Percentiles rank a stretch among this genome's conserved stretches.
phyloP scores from a whole-genome alignment of 2,888 invertebrate genomes.

The Ophion obscuratus region DNA sequence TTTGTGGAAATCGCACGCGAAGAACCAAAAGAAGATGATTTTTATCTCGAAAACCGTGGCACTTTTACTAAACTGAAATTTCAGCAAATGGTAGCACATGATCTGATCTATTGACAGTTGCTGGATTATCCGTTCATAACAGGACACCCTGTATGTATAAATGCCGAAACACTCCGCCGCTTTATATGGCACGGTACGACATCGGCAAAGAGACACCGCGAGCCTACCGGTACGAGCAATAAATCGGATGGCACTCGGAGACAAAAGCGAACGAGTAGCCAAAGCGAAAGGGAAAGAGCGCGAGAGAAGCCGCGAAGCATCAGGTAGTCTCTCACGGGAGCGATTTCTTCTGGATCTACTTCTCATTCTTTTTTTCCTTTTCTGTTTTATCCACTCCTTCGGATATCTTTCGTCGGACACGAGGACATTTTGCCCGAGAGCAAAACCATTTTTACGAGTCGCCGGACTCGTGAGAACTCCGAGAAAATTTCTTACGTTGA shows the following conservation, averaged over 20 bases:
- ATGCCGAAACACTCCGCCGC: constrained; percentile 39
- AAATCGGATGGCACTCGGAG: constrained; percentile 70
- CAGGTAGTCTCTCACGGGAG: constrained; percentile 58
- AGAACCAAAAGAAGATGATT: too few relatives aligned
- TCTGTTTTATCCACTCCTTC: constrained; percentile 41
- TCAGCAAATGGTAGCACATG: too few relatives aligned
- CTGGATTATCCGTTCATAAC: too few relatives aligned
- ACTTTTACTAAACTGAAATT: too few relatives aligned
- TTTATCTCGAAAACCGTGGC: too few relatives aligned
- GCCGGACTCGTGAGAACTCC: constrained; percentile 19
- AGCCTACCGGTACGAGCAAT: constrained; percentile 68
- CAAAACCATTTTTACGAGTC: constrained; percentile 52
- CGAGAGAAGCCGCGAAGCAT: constrained; percentile 52
- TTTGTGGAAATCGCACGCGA: too few relatives aligned
- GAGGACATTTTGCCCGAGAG: constrained; percentile 41
- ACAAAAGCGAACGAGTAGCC: constrained; percentile 65
- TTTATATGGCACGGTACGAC: constrained; percentile 68
- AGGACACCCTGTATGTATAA: too few relatives aligned
- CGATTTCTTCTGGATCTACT: constrained; percentile 53
- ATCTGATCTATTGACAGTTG: too few relatives aligned
- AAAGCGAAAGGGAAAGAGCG: constrained; percentile 40
- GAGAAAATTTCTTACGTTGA: constrained; percentile 3
- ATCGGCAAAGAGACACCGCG: constrained; percentile 70
- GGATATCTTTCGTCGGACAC: constrained; percentile 15
- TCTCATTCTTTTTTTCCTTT: constrained; percentile 46